Percentiles rank a stretch among this genome's conserved stretches.
These are phyloP conservation scores for Ellobium chinense DNA, from an alignment of 2,888 invertebrate species.

Conservation along the genomic window DNA sequence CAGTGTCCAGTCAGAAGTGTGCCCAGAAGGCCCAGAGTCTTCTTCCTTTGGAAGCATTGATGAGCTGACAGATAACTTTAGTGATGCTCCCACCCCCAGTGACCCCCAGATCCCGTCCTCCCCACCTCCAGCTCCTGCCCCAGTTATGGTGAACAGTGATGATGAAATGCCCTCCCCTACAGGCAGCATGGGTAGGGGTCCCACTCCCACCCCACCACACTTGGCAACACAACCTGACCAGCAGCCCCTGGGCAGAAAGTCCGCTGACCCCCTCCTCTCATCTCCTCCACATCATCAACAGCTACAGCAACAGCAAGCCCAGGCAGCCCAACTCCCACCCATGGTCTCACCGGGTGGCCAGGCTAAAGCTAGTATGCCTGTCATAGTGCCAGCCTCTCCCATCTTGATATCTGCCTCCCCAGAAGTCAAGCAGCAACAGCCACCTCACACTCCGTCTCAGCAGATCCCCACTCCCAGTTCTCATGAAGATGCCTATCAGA, in stretches of 20 bases:
- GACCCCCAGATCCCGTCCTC: constrained; percentile 44
- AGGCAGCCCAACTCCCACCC: background rate
- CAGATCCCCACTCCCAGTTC: constrained; percentile 24
- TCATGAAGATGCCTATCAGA: constrained; percentile 39
- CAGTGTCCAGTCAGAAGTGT: constrained; percentile 34
- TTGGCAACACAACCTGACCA: constrained; percentile 35
- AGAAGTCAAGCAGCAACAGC: constrained; percentile 31
- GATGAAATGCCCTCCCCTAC: constrained; percentile 42
- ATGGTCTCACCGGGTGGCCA: constrained; percentile 13
- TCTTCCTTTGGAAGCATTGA: constrained; percentile 58
- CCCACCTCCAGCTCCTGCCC: constrained; percentile 46
- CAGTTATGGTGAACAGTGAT: constrained; percentile 47
- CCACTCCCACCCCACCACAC: constrained; percentile 31
- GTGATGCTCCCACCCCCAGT: constrained; percentile 22
- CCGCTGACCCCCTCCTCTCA: constrained; percentile 55
- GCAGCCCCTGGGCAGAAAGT: constrained; percentile 55
- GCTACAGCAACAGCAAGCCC: constrained; percentile 53
- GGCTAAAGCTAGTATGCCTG: constrained; percentile 12
- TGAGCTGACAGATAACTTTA: constrained; percentile 35
- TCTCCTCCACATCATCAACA: constrained; percentile 51
- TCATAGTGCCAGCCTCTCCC: constrained; percentile 34
- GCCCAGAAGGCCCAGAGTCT: constrained; percentile 35
- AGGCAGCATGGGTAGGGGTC: constrained; percentile 29
- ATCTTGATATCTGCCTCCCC: constrained; percentile 40
- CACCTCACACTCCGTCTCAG: constrained; percentile 16